phyloP scores from a whole-genome alignment of 1,140 invertebrate species.

The Callitettix versicolor region DNA sequence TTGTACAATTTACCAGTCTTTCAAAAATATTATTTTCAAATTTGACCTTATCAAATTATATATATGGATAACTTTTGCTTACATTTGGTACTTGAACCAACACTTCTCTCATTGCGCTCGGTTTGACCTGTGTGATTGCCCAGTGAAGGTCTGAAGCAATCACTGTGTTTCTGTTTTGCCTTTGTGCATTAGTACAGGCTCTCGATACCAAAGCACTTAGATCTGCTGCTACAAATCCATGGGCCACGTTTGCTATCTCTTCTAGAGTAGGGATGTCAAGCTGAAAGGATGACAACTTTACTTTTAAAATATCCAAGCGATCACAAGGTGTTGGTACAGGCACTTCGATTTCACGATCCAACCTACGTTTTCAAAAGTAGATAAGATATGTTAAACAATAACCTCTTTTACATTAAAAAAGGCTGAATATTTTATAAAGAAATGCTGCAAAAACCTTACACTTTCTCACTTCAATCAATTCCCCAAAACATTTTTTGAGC shows the following conservation, averaged over 20 bases:
- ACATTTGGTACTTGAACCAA: slow-evolving; percentile 74
- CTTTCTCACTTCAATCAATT: too few relatives aligned
- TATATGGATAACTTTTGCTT: too few relatives aligned
- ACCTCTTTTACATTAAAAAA: too few relatives aligned
- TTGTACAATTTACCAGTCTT: too few relatives aligned
- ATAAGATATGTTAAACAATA: too few relatives aligned
- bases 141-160: slow-evolving; percentile 43
- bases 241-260: slow-evolving; percentile 57
- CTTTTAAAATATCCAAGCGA: slow-evolving; percentile 53
- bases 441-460: too few relatives aligned
- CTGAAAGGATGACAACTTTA: slow-evolving; percentile 36
- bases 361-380: slow-evolving; percentile 32
- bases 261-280: slow-evolving; percentile 40
- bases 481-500: too few relatives aligned
- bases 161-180: slow-evolving; percentile 21
- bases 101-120: slow-evolving; percentile 84
- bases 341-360: slow-evolving; percentile 81
- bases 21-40: too few relatives aligned
- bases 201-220: slow-evolving; percentile 60
- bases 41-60: too few relatives aligned
- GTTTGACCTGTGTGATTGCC: slow-evolving; percentile 60
- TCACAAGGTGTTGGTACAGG: slow-evolving; percentile 57
- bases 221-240: slow-evolving; percentile 86
- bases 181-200: slow-evolving; percentile 45
- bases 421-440: too few relatives aligned